Evolutionary conservation across 2,888 invertebrate species (phyloP).

Genomic region (Paralinhomoeus sp.): DNA sequence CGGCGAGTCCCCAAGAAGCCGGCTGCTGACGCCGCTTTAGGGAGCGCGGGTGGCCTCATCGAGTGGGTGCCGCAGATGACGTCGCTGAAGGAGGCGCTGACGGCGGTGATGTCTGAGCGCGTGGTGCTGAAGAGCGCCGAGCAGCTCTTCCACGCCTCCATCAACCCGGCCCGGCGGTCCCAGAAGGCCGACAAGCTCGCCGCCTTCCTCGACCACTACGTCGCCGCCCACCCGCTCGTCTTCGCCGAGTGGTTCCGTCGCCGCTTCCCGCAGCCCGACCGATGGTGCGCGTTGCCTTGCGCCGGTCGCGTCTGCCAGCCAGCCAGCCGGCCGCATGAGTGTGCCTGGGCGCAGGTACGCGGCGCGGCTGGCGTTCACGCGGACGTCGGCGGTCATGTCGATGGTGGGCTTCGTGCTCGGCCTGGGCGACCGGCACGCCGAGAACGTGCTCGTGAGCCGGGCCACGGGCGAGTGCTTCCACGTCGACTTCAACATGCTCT

Average conservation of each 20-base stretch:
- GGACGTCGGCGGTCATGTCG: constrained; percentile 88
- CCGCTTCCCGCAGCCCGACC: constrained; percentile 65
- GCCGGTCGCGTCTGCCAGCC: no score
- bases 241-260: constrained; percentile 75
- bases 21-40: no score
- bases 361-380: constrained; percentile 63
- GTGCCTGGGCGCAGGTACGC: constrained; percentile 48
- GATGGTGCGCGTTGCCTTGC: constrained; percentile 37
- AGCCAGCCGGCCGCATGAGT: no score
- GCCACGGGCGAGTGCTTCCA: constrained; percentile 79
- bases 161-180: neutral
- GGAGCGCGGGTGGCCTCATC: constrained; percentile 78
- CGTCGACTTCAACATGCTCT: constrained; percentile 91
- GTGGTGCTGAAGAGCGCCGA: neutral
- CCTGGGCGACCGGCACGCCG: constrained; percentile 46
- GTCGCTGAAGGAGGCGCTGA: constrained; percentile 26
- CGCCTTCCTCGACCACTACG: constrained; percentile 33
- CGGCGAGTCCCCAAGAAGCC: no score
- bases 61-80: constrained; percentile 76
- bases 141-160: no score
- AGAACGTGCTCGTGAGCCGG: constrained; percentile 78
- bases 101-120: constrained; percentile 19
- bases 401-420: constrained; percentile 28
- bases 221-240: constrained; percentile 54
- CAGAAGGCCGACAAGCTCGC: constrained; percentile 7